phyloP scores from a whole-genome alignment of 1,140 invertebrate species.

The Schlechtendalia chinensis region DNA sequence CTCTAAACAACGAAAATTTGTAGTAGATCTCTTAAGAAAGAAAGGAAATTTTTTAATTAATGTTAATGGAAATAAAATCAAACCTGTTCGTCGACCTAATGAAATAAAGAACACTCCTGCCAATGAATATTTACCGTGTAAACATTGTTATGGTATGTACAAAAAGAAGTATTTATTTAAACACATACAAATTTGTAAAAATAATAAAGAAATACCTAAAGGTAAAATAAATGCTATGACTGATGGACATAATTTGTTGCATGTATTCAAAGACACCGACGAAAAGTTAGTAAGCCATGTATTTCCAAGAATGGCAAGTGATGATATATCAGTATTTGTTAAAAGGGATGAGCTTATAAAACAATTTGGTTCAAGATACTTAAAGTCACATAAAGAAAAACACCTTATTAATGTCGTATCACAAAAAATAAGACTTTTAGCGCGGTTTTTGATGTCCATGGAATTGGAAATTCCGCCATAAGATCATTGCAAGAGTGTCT shows the following conservation, averaged over 20 bases:
- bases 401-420: neutral
- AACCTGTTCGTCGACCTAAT: conserved; percentile 8
- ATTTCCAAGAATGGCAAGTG: neutral
- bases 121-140: neutral
- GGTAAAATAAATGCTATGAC: neutral
- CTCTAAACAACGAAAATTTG: neutral
- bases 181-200: neutral
- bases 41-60: conserved; percentile 2
- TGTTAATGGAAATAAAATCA: neutral
- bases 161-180: neutral
- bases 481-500: neutral
- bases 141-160: neutral
- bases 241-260: neutral
- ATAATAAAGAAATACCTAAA: neutral
- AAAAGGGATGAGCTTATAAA: neutral
- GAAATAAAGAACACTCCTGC: neutral
- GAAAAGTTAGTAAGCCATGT: neutral
- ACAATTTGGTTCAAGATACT: neutral
- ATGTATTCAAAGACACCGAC: neutral
- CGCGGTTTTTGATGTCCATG: neutral
- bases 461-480: neutral
- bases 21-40: neutral
- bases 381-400: neutral
- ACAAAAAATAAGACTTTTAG: conserved; percentile 3
- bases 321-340: neutral